phyloP scores from a whole-genome alignment of 2,113 vertebrate species.

The Spermophilus dauricus region DNA sequence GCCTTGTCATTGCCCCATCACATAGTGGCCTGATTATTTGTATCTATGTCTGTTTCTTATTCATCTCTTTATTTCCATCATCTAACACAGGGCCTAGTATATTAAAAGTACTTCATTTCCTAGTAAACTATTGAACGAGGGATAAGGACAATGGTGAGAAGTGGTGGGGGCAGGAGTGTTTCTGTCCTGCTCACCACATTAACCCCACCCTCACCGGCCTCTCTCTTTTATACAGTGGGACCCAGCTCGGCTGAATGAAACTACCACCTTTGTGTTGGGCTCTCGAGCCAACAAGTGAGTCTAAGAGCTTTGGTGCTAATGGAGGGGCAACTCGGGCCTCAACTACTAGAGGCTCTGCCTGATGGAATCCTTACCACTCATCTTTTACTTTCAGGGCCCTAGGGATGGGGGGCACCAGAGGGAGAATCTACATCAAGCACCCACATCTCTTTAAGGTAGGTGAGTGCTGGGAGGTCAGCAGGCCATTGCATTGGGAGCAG shows the following conservation, averaged over 20 bases:
- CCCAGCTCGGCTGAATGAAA: slow-evolving; percentile 94
- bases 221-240: slow-evolving; percentile 93
- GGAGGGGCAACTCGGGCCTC: neutral
- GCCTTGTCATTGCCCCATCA: neutral
- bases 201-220: slow-evolving; percentile 54
- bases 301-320: neutral
- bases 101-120: neutral
- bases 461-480: slow-evolving; percentile 27
- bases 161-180: neutral
- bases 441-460: slow-evolving; percentile 98
- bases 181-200: slow-evolving; percentile 43
- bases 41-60: neutral
- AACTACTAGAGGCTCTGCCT: neutral
- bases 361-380: neutral
- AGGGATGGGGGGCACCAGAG: slow-evolving; percentile 99
- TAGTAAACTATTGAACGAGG: neutral
- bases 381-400: slow-evolving; percentile 91
- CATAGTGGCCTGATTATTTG: neutral
- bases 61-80: neutral
- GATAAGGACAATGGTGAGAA: neutral
- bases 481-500: neutral
- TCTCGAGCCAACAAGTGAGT: slow-evolving; percentile 99
- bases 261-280: slow-evolving; percentile 96
- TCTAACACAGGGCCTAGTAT: neutral
- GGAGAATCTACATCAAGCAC: slow-evolving; percentile 98